Conservation (phyloP, 2,113 vertebrate species). For the Zosterops borbonicus region DNA sequence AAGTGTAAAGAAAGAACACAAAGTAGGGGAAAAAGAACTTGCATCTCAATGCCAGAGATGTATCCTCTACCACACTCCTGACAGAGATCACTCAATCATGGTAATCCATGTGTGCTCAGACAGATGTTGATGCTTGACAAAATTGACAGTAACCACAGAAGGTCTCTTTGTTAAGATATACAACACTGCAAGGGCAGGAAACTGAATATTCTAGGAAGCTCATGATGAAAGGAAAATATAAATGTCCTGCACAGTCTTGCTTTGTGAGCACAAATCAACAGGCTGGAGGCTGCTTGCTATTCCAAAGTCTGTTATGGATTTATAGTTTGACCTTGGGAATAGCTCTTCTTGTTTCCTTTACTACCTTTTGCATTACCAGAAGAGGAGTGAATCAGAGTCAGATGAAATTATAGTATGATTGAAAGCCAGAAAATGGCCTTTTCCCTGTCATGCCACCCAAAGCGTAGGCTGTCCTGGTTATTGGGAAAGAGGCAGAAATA, state of each 20-base stretch:
- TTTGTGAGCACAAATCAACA: background rate
- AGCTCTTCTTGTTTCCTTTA: slow-evolving; percentile 4
- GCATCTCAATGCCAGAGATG: background rate
- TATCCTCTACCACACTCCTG: background rate
- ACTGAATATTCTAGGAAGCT: slow-evolving; percentile 6
- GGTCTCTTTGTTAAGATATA: background rate
- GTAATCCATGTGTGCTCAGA: background rate
- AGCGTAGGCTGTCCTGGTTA: background rate
- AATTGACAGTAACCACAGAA: slow-evolving; percentile 31
- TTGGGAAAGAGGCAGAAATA: slow-evolving; percentile 11
- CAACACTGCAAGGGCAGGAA: background rate
- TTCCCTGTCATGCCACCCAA: background rate
- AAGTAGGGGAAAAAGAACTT: background rate
- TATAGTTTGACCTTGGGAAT: slow-evolving; percentile 24
- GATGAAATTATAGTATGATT: slow-evolving; percentile 21
- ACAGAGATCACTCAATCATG: background rate
- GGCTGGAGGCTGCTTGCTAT: background rate
- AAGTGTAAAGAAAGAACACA: background rate
- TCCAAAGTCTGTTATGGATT: background rate
- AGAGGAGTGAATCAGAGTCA: background rate
- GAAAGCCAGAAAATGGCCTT: slow-evolving; percentile 4
- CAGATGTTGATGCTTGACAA: slow-evolving; percentile 4
- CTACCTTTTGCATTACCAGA: background rate
- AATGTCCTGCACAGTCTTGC: background rate
- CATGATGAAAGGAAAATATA: slow-evolving; percentile 1